Base-by-base conservation (phyloP, 35 echinoderm and acorn worm genomes). In the Hemicentrotus pulcherrimus region DNA sequence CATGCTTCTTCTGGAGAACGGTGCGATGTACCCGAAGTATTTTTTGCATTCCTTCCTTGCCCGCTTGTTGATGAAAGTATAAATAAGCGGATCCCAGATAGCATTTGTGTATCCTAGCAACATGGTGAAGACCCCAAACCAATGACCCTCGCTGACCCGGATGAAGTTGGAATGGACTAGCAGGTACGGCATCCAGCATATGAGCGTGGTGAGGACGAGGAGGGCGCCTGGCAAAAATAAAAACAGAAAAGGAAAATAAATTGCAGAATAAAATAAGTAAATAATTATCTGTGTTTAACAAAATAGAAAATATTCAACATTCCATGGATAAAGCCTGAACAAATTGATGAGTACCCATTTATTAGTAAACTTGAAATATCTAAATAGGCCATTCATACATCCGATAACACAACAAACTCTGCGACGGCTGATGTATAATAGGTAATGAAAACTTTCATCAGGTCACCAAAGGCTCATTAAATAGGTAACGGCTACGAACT, bases 81-180 rank as follows among this genome's bases (percentile, higher is more conserved):
- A 93, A 47, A 93, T 93, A 33, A 93, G 91, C 24, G 91, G 91
- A 58, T 93, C 91, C 32, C 32, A 47, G 31, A 93, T 46, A 28
- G 91, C 48, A 47, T 93, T 93, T 4, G 91, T 93, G 91, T 93
- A 93, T 31, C 91, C 91, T 14, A 93, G 91, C 19, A 47, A 58
- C 91, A 93, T 93, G 46, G 91, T 93, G 48, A 93, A 55, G 16
- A 93, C 91, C 4, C 16, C 91, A 58, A 93, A 93, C 91, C 91
- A 93, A 47, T 93, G 91, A 93, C 91, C 91, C 22, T 93, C 46
- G 16, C 13, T 58, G 91, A 93, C 91, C 91, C 91, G 91, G 91
- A 93, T 93, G 46, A n/a, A 93, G 30, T 93, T 58, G 16, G 91
- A 93, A 93, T 93, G 91, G 24, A 93, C 91, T 14, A 93, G 91